phyloP scores from a whole-genome alignment of 2,888 invertebrate genomes.

The Sinodicranocentrus sp. region DNA sequence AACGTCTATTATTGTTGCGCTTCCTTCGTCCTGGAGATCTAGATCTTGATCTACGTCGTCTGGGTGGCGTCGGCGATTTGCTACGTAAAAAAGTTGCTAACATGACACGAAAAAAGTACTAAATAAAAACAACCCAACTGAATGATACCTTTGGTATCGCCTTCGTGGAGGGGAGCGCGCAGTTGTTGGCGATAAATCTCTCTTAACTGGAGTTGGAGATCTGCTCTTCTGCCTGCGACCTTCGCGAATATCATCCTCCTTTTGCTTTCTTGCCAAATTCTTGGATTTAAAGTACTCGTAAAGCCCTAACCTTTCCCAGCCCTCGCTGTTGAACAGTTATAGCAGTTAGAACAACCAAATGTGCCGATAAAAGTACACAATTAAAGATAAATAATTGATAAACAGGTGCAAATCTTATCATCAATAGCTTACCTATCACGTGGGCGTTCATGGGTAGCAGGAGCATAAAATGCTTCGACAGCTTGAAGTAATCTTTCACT shows the following conservation, averaged over 20 bases:
- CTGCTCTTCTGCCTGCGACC: constrained; percentile 85
- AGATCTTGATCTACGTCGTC: constrained; percentile 71
- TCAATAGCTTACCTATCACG: constrained; percentile 91
- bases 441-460: constrained; percentile 96
- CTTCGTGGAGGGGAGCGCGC: constrained; percentile 76
- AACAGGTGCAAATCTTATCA: no score
- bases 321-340: constrained; percentile 89
- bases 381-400: no score
- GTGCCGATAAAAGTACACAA: no score
- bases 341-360: no score
- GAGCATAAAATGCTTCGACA: constrained; percentile 96
- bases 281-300: constrained; percentile 99
- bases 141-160: constrained; percentile 75
- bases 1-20: constrained; percentile 63
- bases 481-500: constrained; percentile 95
- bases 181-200: constrained; percentile 78
- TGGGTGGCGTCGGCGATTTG: constrained; percentile 70
- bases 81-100: constrained; percentile 40
- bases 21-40: constrained; percentile 69
- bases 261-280: constrained; percentile 91
- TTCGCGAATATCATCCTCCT: constrained; percentile 88
- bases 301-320: constrained; percentile 98
- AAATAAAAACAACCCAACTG: background rate
- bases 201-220: constrained; percentile 88
- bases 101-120: background rate